Evolutionary conservation across 2,888 invertebrate genomes (phyloP).

Genomic region (Rhamphomyia laevipes): DNA sequence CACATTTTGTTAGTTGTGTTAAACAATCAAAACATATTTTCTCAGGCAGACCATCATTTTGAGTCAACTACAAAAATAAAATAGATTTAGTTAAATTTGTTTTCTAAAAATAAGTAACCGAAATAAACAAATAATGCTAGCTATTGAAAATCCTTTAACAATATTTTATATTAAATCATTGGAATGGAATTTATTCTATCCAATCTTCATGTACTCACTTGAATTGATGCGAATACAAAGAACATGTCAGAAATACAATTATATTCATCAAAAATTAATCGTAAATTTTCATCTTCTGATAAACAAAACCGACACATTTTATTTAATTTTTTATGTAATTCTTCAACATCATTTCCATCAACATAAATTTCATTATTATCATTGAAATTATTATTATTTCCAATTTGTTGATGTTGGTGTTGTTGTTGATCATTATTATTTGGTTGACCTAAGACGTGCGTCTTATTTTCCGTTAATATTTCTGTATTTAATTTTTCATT

Average conservation of each 20-base stretch:
- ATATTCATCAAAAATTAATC: constrained; percentile 6
- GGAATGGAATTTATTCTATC: too few species aligned
- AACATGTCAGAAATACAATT: constrained; percentile 30
- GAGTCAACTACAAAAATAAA: constrained; percentile 13
- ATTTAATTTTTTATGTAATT: constrained; percentile 10
- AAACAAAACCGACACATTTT: constrained; percentile 12
- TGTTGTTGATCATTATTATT: neutral
- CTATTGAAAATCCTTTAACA: too few species aligned
- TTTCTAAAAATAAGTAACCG: too few species aligned
- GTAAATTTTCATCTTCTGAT: constrained; percentile 7
- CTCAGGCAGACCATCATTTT: constrained; percentile 18
- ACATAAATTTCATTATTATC: too few species aligned
- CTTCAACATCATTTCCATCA: too few species aligned
- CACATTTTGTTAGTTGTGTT: constrained; percentile 28
- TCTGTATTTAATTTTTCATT: neutral
- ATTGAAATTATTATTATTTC: too few species aligned
- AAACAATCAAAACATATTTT: constrained; percentile 19
- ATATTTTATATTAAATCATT: too few species aligned
- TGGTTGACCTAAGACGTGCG: neutral
- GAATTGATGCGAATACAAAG: constrained; percentile 30
- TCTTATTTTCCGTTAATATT: neutral
- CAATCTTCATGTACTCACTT: constrained; percentile 29
- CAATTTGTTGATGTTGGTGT: neutral
- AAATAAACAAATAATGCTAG: too few species aligned
- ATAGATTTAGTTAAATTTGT: too few species aligned